A percentile compares a stretch with the other conserved stretches of the same genome.
These are phyloP conservation scores for Myripristis murdjan DNA, from an alignment of 2,797 vertebrate genomes.

Conservation along the genomic window DNA sequence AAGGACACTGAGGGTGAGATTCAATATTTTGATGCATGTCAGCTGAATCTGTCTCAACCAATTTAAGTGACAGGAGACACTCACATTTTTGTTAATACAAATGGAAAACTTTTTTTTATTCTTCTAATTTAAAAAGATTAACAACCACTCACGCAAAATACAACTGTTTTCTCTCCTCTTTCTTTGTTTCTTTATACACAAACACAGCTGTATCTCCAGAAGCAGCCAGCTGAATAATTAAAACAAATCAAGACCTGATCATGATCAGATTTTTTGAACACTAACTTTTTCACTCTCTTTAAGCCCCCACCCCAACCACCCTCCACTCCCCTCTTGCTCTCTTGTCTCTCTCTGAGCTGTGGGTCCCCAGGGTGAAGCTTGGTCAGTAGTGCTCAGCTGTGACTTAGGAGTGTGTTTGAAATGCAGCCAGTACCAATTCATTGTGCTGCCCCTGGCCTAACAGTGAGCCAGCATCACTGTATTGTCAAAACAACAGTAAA, in stretches of 20 bases:
- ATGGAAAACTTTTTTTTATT: slow-evolving; percentile 18
- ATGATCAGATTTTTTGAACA: slow-evolving; percentile 13
- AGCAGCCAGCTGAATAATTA: slow-evolving; percentile 22
- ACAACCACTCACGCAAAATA: not conserved
- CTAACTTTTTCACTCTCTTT: not conserved
- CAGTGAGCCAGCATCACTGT: slow-evolving; percentile 26
- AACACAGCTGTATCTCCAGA: slow-evolving; percentile 11
- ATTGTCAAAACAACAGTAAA: slow-evolving; percentile 41
- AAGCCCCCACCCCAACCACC: slow-evolving; percentile 14
- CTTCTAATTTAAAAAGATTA: slow-evolving; percentile 15
- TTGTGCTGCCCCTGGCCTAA: slow-evolving; percentile 34
- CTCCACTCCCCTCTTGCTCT: slow-evolving; percentile 22
- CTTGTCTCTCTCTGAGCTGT: slow-evolving; percentile 29
- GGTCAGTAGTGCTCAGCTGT: slow-evolving; percentile 53
- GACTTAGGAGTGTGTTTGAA: slow-evolving; percentile 62
- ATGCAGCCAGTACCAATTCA: slow-evolving; percentile 69
- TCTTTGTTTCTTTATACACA: not conserved
- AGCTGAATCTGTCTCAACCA: slow-evolving; percentile 68
- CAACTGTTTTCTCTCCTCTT: not conserved
- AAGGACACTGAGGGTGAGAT: slow-evolving; percentile 57
- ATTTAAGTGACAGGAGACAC: slow-evolving; percentile 68
- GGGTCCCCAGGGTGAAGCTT: slow-evolving; percentile 25
- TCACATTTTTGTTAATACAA: slow-evolving; percentile 33
- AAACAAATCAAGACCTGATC: slow-evolving; percentile 29
- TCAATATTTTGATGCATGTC: slow-evolving; percentile 71